Evolutionary conservation across 2,113 vertebrate genomes (phyloP).

Genomic region (Syrrhaptes paradoxus): DNA sequence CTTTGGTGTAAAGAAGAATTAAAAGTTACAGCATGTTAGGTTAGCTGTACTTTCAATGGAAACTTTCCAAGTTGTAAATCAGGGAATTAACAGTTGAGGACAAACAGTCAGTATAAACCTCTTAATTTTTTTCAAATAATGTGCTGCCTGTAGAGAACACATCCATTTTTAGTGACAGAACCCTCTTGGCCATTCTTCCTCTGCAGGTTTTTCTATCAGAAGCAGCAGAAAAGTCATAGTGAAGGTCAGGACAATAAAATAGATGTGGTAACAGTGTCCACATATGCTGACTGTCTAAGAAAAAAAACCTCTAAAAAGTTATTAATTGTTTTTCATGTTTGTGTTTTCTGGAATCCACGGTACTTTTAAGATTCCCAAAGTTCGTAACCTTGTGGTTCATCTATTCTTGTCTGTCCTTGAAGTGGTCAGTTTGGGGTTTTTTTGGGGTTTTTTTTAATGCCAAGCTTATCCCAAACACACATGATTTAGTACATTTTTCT

Average conservation of each 20-base stretch:
- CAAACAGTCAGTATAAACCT: background rate
- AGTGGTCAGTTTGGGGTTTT: background rate
- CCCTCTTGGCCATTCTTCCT: background rate
- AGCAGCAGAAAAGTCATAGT: background rate
- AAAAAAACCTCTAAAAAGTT: accelerated
- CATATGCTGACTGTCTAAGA: background rate
- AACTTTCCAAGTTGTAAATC: background rate
- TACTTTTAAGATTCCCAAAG: background rate
- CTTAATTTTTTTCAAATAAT: background rate
- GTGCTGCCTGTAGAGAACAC: background rate
- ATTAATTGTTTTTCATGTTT: background rate
- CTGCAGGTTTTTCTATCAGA: background rate
- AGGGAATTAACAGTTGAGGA: background rate
- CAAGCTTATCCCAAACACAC: background rate
- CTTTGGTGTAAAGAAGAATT: background rate
- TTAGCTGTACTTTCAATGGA: background rate
- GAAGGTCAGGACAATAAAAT: background rate
- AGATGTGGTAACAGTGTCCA: background rate
- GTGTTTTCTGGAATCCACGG: background rate
- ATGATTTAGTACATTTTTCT: background rate
- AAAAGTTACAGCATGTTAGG: background rate
- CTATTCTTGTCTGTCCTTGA: background rate
- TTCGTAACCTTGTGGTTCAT: background rate
- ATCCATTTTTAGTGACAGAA: background rate
- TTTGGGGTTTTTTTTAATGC: background rate